A percentile compares a stretch with the other conserved stretches of the same genome.
These are phyloP conservation scores for Aspidiotus destructor DNA, from an alignment of 2,888 invertebrate species.

Conservation along the genomic window DNA sequence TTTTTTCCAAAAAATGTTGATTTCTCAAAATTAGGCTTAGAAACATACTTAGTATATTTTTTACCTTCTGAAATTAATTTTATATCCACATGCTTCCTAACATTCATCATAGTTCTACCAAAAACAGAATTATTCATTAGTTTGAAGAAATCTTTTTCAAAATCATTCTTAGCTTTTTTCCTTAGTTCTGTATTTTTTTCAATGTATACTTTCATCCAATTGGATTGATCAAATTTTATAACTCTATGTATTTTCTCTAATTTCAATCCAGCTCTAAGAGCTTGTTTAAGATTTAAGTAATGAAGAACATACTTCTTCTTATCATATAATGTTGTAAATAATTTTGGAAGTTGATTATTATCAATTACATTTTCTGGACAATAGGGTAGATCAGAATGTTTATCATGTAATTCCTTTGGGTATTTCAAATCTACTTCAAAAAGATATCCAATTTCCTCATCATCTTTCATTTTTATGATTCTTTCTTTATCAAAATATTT, in stretches of 20 bases:
- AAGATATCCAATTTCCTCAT: constrained; percentile 39
- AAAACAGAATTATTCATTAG: constrained; percentile 42
- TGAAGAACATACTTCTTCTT: constrained; percentile 39
- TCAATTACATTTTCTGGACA: constrained; percentile 20
- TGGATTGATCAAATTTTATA: constrained; percentile 41
- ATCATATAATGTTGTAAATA: constrained; percentile 37
- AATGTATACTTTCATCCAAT: constrained; percentile 42
- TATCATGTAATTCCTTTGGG: constrained; percentile 40
- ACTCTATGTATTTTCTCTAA: constrained; percentile 40
- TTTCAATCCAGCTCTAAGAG: constrained; percentile 37
- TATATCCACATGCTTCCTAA: constrained; percentile 37
- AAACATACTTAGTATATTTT: background rate
- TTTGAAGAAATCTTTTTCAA: constrained; percentile 42
- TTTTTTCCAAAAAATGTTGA: constrained; percentile 17
- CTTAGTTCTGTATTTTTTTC: constrained; percentile 41
- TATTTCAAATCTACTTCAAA: constrained; percentile 44
- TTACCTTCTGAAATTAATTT: constrained; percentile 49
- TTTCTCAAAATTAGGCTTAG: constrained; percentile 40
- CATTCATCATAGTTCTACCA: constrained; percentile 41
- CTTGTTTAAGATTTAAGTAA: constrained; percentile 39
- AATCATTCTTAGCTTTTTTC: constrained; percentile 39
- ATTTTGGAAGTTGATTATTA: constrained; percentile 34
- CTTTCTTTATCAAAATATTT: background rate
- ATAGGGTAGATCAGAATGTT: constrained; percentile 39
- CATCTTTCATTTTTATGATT: constrained; percentile 14